Evolutionary conservation across 2,797 vertebrate species (phyloP), one percentile per base, ranked within the genome.

Genomic region (Hemibagrus guttatus): DNA sequence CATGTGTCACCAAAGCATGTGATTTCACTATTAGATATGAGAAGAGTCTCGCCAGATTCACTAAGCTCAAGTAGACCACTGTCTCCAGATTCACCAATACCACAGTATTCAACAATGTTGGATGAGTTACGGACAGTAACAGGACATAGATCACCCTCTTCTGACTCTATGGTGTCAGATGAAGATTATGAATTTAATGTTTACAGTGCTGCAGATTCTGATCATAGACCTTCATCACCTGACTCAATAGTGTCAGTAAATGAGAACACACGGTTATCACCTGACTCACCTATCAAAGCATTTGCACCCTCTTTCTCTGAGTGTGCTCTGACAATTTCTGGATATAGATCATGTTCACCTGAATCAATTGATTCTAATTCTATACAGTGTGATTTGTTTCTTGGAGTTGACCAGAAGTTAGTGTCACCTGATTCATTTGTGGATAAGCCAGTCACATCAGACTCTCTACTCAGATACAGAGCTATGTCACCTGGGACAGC

Each of bases 381-480:
- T 84, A 89, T 90, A 66, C 91, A 94, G 59, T 86, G 81, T 66
- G 92, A 89, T 2, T 78, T 74, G 59, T 81, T 91, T 16, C 31
- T 87, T 17, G 90, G 56, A 64, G 80, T 56, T 13, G 89, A 93
- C 23, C 54, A 54, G 54, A 85, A 79, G 54, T 28, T 83, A 58
- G 69, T 68, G 5, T 86, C 89, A 46, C 52, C 59, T 17, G 87
- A 90, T 21, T 90, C 89, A 85, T 1, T 89, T 85, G 9, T 49
- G 9, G 46, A 49, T 49, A 49, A 8, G 7, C 9, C 19, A 49
- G 56, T 78, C 83, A 64, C 63, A 85, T 86, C 86, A 14, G 85
- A 93, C 64, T 93, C 90, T 35, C 31, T 85, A 49, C 39, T 28
- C 90, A 87, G 91, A 93, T 92, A 91, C 85, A 89, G 74, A 75